Conservation (phyloP, 2,797 vertebrate species). For the Podarcis siculus region DNA sequence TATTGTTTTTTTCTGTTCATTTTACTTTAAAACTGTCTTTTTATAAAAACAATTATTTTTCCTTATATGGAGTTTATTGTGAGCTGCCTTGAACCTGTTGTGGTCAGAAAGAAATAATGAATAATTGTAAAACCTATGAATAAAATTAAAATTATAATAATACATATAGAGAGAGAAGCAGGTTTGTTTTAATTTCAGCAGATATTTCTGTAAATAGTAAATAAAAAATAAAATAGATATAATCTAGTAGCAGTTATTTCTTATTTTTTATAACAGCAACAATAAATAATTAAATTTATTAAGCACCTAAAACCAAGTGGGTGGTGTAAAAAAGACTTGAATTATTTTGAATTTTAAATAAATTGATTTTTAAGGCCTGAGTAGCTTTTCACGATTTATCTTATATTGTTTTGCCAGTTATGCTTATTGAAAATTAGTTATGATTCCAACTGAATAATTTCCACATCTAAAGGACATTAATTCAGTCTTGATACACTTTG, state of each 20-base stretch:
- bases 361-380: not conserved
- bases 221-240: not conserved
- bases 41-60: not conserved
- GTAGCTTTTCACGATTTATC: conserved; percentile 14
- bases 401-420: not conserved
- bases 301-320: not conserved
- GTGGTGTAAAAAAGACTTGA: not conserved
- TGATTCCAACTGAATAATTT: conserved; percentile 47
- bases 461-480: conserved; percentile 40
- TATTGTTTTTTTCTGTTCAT: not conserved
- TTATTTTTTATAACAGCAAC: not conserved
- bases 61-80: not conserved
- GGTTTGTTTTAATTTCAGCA: not conserved
- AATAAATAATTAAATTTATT: not conserved
- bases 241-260: not conserved
- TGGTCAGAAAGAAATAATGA: not conserved
- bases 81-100: not conserved
- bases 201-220: not conserved
- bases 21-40: not conserved
- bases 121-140: not conserved
- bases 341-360: conserved; percentile 28
- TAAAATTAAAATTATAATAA: not conserved
- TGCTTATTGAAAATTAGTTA: conserved; percentile 48
- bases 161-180: not conserved
- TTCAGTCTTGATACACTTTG: conserved; percentile 51